Base-by-base conservation (phyloP, 2,797 vertebrate genomes). In the Xyrichtys novacula region DNA sequence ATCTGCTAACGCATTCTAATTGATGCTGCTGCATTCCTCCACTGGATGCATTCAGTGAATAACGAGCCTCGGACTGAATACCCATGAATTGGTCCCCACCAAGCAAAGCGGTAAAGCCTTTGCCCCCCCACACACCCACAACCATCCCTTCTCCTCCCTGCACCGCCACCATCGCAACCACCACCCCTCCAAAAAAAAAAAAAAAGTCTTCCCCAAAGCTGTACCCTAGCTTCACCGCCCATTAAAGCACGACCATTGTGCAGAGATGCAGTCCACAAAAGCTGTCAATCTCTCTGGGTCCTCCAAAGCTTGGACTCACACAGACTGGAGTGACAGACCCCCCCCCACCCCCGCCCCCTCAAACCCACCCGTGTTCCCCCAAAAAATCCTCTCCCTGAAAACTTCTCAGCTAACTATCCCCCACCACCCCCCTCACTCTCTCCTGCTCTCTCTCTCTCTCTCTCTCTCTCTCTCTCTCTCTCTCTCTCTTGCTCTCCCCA, bases 1-100 rank as follows among this genome's bases (percentile, higher is more conserved):
- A 97, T 98, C 96, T 96, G 93, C 96, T 96, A 96, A 96, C 95
- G 95, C 96, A 97, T 97, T 98, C 97, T 98, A 98, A 99, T 99
- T 98, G 97, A 99, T 97, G 95, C 96, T 77, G 93, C 92, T 94
- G 93, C 96, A 98, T 98, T 98, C 97, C 97, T 95, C 92, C 94
- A 96, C 95, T 95, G 95, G 93, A 95, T 94, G 96, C 93, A 96
- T 97, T 97, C 95, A 96, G 93, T 95, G 96, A 97, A 96, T 97
- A 98, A 98, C 95, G 97, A 98, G 96, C 92, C 90, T 90, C 85
- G 87, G 93, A 95, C 94, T 97, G 95, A 98, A 92, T 97, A 94
- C 95, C 96, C 91, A 91, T 96, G 96, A 95, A 97, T 97, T 96
- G 96, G 96, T 95, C 95, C 93, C 94, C 95, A 95, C 94, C 93